Evolutionary conservation across 2,113 vertebrate species (phyloP).

Genomic region (Ictidomys tridecemlineatus): DNA sequence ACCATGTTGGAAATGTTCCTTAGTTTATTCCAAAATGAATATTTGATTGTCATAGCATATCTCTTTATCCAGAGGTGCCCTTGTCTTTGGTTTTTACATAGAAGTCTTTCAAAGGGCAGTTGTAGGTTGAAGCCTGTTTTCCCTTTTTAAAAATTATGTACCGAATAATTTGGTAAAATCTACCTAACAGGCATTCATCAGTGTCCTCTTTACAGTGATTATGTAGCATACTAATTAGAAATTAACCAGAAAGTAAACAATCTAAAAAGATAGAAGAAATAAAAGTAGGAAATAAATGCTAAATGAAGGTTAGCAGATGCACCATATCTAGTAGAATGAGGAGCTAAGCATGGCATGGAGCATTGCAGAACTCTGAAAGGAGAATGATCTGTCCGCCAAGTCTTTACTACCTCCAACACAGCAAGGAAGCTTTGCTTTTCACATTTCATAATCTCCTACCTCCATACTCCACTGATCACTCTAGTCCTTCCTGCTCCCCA

Average conservation of each 20-base stretch:
- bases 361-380: not conserved
- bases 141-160: not conserved
- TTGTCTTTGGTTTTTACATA: not conserved
- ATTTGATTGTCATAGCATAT: not conserved
- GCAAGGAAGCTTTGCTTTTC: not conserved
- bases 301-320: not conserved
- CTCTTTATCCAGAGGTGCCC: not conserved
- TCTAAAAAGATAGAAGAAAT: not conserved
- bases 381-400: not conserved
- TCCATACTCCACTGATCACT: no score
- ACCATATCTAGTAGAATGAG: not conserved
- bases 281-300: not conserved
- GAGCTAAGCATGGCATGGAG: not conserved
- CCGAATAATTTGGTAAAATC: not conserved
- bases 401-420: not conserved
- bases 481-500: not conserved
- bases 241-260: not conserved
- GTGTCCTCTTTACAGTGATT: not conserved
- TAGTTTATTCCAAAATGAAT: slow-evolving; percentile 21
- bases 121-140: not conserved
- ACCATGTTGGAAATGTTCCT: not conserved
- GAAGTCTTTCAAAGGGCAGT: not conserved
- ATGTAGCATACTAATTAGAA: not conserved
- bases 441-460: not conserved
- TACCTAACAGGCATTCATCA: not conserved